phyloP scores from a whole-genome alignment of 2,797 vertebrate species.

The Neosilurus mollespiculum region DNA sequence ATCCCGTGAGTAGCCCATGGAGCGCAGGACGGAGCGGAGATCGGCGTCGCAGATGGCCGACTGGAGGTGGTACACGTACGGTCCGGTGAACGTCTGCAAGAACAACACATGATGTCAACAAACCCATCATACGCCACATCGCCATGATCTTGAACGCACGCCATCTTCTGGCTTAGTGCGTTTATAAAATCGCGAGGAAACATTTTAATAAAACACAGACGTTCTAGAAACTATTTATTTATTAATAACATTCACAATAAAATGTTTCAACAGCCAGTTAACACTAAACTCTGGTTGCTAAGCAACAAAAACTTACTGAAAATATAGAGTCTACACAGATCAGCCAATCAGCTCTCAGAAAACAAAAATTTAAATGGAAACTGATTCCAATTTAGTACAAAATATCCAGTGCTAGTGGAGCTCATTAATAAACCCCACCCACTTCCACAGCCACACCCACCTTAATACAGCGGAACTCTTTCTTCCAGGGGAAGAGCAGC shows the following conservation, averaged over 20 bases:
- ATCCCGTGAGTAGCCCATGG: constrained; percentile 91
- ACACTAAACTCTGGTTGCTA: neutral
- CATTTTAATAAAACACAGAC: neutral
- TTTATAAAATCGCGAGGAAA: no score
- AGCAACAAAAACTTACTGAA: neutral
- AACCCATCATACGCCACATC: neutral
- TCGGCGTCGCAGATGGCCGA: constrained; percentile 87
- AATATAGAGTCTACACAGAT: neutral
- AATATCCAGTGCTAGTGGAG: neutral
- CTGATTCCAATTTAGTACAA: no score
- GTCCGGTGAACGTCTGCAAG: constrained; percentile 92
- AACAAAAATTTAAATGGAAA: neutral
- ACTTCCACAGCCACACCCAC: constrained; percentile 64
- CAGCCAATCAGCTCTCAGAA: constrained; percentile 6
- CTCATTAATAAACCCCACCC: neutral
- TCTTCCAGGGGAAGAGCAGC: constrained; percentile 98
- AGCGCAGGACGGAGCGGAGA: constrained; percentile 83
- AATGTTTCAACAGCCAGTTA: neutral
- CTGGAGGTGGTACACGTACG: constrained; percentile 95
- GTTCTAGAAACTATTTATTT: neutral
- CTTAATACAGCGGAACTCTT: constrained; percentile 97
- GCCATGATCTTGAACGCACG: no score
- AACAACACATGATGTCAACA: neutral
- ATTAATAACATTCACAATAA: neutral
- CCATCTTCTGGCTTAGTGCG: neutral